Conservation (phyloP, 2,888 invertebrate genomes). For the Laspeyria flexula region DNA sequence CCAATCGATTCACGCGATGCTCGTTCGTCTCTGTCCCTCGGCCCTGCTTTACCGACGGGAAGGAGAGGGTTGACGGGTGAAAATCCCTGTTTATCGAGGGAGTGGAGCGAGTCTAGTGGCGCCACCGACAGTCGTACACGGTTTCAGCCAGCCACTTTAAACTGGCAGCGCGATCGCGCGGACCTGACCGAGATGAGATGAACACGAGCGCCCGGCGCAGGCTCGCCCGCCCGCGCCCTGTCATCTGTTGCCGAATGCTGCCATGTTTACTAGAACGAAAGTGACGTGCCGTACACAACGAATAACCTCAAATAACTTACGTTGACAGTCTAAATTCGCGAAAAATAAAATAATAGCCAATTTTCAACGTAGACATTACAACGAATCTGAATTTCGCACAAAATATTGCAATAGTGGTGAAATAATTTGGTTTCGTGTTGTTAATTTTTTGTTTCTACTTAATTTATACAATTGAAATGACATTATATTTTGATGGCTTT, state of each 20-base stretch:
- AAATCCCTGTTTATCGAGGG: constrained; percentile 51
- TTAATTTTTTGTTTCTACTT: constrained; percentile 20
- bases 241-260: constrained; percentile 84
- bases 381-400: constrained; percentile 62
- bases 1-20: constrained; percentile 78
- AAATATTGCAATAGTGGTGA: constrained; percentile 35
- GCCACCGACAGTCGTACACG: constrained; percentile 58
- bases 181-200: constrained; percentile 74
- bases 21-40: constrained; percentile 67
- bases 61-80: constrained; percentile 55
- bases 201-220: constrained; percentile 74
- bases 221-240: constrained; percentile 79
- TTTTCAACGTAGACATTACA: constrained; percentile 62
- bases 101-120: constrained; percentile 64
- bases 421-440: constrained; percentile 36
- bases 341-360: constrained; percentile 48
- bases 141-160: constrained; percentile 58
- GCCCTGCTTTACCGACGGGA: constrained; percentile 76
- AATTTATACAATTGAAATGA: constrained; percentile 27
- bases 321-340: constrained; percentile 59
- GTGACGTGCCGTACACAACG: constrained; percentile 82
- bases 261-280: constrained; percentile 83
- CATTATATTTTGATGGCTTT: constrained; percentile 37
- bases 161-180: constrained; percentile 63
- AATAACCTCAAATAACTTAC: constrained; percentile 77